Evolutionary conservation across 2,797 vertebrate genomes (phyloP), one percentile per base, ranked within the genome.

Genomic region (Fringilla coelebs): DNA sequence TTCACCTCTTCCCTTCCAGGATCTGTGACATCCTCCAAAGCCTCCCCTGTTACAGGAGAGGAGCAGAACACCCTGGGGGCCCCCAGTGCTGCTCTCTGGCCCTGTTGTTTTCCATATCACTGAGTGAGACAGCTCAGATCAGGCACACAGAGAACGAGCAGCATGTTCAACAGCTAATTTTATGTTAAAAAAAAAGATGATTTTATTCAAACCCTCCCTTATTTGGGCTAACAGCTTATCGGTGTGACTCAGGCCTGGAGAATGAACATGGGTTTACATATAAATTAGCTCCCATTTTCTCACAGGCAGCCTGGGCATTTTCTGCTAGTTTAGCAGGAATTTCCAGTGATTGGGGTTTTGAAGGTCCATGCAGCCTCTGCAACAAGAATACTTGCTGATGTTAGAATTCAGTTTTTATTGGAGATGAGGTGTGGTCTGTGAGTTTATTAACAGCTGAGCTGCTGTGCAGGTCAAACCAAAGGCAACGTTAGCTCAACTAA

Each of bases 151-250:
- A 11, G 68, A 89, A 85, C 0, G 11, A 87, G 86, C 49, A 85
- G 45, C 60, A 51, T 95, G 78, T 52, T 88, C 68, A 77, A 79
- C 72, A 92, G 72, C 90, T 94, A 46, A 80, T 93, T 95, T 65
- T 52, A 25, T 68, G 58, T 87, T 10, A 15, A 49, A 79, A 34
- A 57, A 66, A 54, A 7, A 11, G 1, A 25, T 24, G 1, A 62
- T 31, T 62, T 21, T 6, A 5, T 14, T 5, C 13, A 43, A 26
- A 3, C 15, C 13, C 17, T 4, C 18, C 17, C 49, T 71, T 87
- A 36, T 72, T 94, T 77, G 65, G 68, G 19, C 43, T 85, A 86
- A 84, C 34, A 84, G 73, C 83, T 96, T 94, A 92, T 96, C 95
- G 82, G 91, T 1, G 7, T 57, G 62, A 88, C 91, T 93, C 88